Conservation (phyloP, 2,888 invertebrate genomes). For the Caenorhabditis afra region DNA sequence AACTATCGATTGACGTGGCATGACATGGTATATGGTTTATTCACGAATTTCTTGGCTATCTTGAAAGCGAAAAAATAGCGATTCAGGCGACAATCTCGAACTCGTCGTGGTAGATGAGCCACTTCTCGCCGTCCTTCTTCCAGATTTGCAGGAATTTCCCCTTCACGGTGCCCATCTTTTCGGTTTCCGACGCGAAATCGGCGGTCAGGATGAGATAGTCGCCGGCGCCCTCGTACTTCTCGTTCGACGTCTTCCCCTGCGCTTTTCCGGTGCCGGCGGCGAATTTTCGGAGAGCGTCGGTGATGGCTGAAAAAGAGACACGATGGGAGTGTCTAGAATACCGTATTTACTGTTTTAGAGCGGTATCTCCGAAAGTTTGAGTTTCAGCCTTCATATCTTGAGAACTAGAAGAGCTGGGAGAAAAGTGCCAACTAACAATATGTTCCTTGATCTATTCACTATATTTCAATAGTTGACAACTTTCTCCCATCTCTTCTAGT, state of each 20-base stretch:
- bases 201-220: constrained; percentile 50
- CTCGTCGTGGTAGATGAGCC: constrained; percentile 62
- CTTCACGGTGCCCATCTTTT: constrained; percentile 55
- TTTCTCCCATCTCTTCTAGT: too few species aligned
- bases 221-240: constrained; percentile 45
- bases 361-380: not conserved
- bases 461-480: too few species aligned
- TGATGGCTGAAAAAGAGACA: constrained; percentile 3
- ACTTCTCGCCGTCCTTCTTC: constrained; percentile 57
- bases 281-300: constrained; percentile 32
- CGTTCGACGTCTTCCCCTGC: constrained; percentile 18
- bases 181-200: constrained; percentile 50
- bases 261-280: constrained; percentile 38
- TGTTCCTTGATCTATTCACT: too few species aligned
- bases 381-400: too few species aligned
- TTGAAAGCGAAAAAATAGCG: too few species aligned
- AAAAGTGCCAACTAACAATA: too few species aligned
- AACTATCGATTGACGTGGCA: too few species aligned
- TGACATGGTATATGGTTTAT: too few species aligned
- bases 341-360: not conserved
- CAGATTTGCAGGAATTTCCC: constrained; percentile 64
- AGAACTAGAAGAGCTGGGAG: too few species aligned
- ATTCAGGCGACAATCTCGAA: constrained; percentile 31
- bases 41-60: too few species aligned
- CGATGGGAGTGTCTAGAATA: too few species aligned